phyloP scores from a whole-genome alignment of 1,140 invertebrate species.

The Drosophila auraria region DNA sequence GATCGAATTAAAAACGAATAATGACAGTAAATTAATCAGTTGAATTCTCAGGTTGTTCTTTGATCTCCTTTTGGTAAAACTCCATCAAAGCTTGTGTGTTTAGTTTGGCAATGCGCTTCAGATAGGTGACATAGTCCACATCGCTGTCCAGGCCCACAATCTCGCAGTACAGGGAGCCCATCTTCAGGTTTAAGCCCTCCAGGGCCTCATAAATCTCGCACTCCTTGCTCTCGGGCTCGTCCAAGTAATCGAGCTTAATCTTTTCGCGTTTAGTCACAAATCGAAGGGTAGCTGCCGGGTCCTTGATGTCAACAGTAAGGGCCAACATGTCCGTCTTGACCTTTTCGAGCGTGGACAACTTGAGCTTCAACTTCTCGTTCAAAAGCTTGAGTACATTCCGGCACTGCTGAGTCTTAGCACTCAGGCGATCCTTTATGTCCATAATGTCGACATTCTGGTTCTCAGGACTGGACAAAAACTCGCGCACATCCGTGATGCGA shows the following conservation, averaged over 20 bases:
- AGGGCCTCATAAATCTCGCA: slow-evolving; percentile 32
- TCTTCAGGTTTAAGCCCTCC: slow-evolving; percentile 40
- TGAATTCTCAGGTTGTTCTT: neutral
- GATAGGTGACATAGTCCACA: slow-evolving; percentile 42
- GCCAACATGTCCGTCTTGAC: slow-evolving; percentile 48
- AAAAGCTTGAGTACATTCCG: slow-evolving; percentile 18
- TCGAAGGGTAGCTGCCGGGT: neutral
- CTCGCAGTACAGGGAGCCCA: slow-evolving; percentile 39
- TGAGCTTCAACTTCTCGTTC: slow-evolving; percentile 13
- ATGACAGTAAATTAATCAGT: neutral
- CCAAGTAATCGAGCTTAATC: slow-evolving; percentile 35
- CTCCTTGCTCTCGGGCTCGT: slow-evolving; percentile 44
- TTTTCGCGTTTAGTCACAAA: neutral
- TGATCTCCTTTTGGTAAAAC: neutral
- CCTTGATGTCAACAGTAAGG: slow-evolving; percentile 26
- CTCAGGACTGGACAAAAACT: slow-evolving; percentile 33
- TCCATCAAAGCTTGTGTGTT: slow-evolving; percentile 12
- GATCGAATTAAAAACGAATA: neutral
- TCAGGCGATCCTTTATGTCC: slow-evolving; percentile 18
- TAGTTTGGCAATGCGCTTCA: slow-evolving; percentile 32
- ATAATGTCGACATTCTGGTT: slow-evolving; percentile 28
- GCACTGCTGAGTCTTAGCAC: slow-evolving; percentile 32
- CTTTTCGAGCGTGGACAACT: slow-evolving; percentile 25
- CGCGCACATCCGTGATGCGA: slow-evolving; percentile 28
- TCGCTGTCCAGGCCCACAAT: slow-evolving; percentile 53